A percentile compares a stretch with the other conserved stretches of the same genome.
phyloP scores from a whole-genome alignment of 1,140 invertebrate species.

The Probaryconus sp. region DNA sequence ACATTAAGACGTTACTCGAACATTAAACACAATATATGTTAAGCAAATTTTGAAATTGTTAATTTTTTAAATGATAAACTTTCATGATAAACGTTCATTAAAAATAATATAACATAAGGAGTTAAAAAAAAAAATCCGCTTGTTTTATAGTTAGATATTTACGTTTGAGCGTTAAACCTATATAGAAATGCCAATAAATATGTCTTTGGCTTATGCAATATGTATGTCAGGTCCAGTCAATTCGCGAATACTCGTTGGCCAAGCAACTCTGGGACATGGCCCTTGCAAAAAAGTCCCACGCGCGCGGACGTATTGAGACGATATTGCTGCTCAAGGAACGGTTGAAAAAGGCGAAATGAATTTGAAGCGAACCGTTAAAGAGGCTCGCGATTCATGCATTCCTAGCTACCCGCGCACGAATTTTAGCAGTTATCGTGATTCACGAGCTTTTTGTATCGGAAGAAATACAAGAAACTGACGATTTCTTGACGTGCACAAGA shows the following conservation, averaged over 20 bases:
- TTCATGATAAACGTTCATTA: constrained; percentile 44
- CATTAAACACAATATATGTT: too few species aligned
- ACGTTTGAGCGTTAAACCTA: constrained; percentile 67
- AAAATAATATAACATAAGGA: constrained; percentile 34
- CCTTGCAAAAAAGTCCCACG: constrained; percentile 58
- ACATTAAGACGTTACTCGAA: too few species aligned
- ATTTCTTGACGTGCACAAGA: constrained; percentile 49
- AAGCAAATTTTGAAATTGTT: too few species aligned
- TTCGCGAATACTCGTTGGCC: constrained; percentile 63
- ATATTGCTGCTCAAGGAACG: constrained; percentile 42
- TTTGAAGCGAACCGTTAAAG: constrained; percentile 48
- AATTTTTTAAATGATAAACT: constrained; percentile 1
- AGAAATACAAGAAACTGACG: constrained; percentile 40
- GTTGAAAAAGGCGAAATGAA: constrained; percentile 49
- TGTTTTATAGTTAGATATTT: constrained; percentile 57
- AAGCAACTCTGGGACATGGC: constrained; percentile 52
- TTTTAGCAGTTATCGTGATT: constrained; percentile 39
- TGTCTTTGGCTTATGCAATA: constrained; percentile 74
- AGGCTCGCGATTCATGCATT: constrained; percentile 37
- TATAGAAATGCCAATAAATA: constrained; percentile 76
- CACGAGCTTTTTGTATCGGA: constrained; percentile 41
- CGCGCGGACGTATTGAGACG: constrained; percentile 67
- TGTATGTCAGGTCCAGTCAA: constrained; percentile 71
- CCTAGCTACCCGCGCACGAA: constrained; percentile 43
- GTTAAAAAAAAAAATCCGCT: constrained; percentile 44